Evolutionary conservation across 2,797 vertebrate genomes (phyloP), one percentile per base, ranked within the genome.

Genomic region (Chromobotia macracanthus): DNA sequence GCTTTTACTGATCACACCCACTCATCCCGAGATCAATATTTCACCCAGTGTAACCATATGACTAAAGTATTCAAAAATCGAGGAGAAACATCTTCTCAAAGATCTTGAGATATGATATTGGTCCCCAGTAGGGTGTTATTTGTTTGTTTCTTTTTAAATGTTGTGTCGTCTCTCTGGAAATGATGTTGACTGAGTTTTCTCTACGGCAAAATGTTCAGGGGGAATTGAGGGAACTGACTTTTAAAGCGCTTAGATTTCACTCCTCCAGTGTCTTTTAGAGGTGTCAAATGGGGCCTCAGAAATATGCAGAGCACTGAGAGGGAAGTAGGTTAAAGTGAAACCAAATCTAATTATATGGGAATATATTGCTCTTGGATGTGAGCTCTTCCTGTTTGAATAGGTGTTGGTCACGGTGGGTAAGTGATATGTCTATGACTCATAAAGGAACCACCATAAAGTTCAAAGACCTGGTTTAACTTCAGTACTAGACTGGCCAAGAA

Each of bases 11-110:
- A 85, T 88, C 85, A 86, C 85, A 86, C 87, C 84, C 82, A 88
- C 88, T 80, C 72, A 1, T 84, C 46, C 61, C 28, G 41, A 87
- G 85, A 91, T 91, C 86, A 87, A 90, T 91, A 89, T 86, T 87
- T 86, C 75, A 51, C 53, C 50, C 69, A 65, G 48, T 21, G 38
- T 38, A 51, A 51, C 19, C 7, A 18, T 28, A 64, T 65, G 58
- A 46, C 25, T 77, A 69, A 66, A 58, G 56, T 6, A 18, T 41
- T 16, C 9, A 55, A 66, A 66, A 66, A 76, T 2, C 16, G 2
- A 67, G 18, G 21, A 46, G 7, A 44, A n/a, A 60, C 46, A 41
- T 60, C 16, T 41, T 41, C 38, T 41, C 38, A 41, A 41, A 77
- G 55, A 77, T 41, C 10, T 77, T 55, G 12, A 35, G 35, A 50